Evolutionary conservation across 2,113 vertebrate species (phyloP), one percentile per base, ranked within the genome.

Genomic region (Leiothrix lutea): DNA sequence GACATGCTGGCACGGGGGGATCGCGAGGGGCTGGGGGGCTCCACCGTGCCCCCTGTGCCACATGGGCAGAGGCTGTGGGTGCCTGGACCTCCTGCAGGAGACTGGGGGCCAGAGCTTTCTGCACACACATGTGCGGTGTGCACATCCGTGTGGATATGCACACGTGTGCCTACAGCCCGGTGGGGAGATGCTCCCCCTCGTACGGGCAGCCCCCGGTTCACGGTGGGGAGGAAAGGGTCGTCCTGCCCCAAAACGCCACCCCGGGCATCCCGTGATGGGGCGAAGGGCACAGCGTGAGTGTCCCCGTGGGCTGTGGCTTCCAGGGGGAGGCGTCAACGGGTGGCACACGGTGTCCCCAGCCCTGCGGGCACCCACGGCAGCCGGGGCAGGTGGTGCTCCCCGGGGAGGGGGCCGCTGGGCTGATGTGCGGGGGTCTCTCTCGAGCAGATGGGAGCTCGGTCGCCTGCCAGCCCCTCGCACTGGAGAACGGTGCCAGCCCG

Each of bases 381-480:
- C 64, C 2, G 3, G 19, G 78, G 22, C 48, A 2, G 12, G 25
- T 5, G 65, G 33, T 8, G 14, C 33, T 66, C 50, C 45, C 19
- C 1, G 56, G 66, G 66, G 23, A 54, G 23, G 88, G 80, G 77
- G n/a, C 33, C 0, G 2, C 47, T 3, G 24, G 79, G 56, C 86
- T 97, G 80, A 96, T 25, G 13, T 9, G 29, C 6, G 18, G n/a
- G 84, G 54, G 42, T 92, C 77, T 90, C 58, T 98, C 87, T 97
- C 61, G 75, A 60, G 91, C 98, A 98, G 98, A 98, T 98, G 97
- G 97, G 98, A 98, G 97, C 97, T 98, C 97, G 95, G 96, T 96
- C 87, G 91, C 94, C 85, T 95, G 96, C 97, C 98, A 97, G 66
- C 96, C 95, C 87, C 69, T 94, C 45, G 92, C 97, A 96, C 97